phyloP scores from a whole-genome alignment of 2,888 invertebrate species.

The Torymus tubicola region DNA sequence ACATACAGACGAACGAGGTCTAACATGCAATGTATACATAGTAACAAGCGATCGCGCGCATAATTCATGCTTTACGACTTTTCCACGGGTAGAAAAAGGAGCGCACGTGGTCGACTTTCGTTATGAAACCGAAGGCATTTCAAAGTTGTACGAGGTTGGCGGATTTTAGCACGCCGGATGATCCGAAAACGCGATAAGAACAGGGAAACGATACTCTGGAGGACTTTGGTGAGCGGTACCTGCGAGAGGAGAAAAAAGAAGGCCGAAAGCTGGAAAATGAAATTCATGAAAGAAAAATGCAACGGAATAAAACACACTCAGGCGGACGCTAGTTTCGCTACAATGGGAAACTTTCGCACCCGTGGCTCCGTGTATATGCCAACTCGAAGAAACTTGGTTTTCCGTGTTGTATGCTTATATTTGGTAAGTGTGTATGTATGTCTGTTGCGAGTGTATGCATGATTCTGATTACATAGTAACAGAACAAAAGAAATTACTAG shows the following conservation, averaged over 20 bases:
- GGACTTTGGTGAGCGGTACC: neutral
- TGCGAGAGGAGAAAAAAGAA: neutral
- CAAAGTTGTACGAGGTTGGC: neutral
- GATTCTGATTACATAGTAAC: too few species aligned
- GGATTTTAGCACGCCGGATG: slow-evolving; percentile 6
- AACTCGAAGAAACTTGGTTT: slow-evolving; percentile 6
- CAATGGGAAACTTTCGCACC: slow-evolving; percentile 19
- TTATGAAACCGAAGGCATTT: neutral
- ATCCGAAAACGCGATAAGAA: slow-evolving; percentile 24
- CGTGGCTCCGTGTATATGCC: too few species aligned
- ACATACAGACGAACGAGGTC: too few species aligned
- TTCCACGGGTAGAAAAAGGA: neutral
- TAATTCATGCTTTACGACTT: slow-evolving; percentile 20
- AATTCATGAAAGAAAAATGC: slow-evolving; percentile 43
- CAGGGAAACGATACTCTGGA: slow-evolving; percentile 12
- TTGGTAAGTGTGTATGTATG: too few species aligned
- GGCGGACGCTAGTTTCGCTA: neutral
- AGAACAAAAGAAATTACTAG: too few species aligned
- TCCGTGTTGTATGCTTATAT: too few species aligned
- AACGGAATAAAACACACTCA: slow-evolving; percentile 33
- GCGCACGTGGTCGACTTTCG: neutral
- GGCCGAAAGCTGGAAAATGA: slow-evolving; percentile 10
- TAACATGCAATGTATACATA: neutral
- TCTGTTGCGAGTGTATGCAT: too few species aligned
- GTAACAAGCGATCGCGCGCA: neutral